A percentile compares a stretch with the other conserved stretches of the same genome.
Evolutionary conservation across 2,113 vertebrate genomes (phyloP).

Genomic region (Chelonoidis abingdonii): DNA sequence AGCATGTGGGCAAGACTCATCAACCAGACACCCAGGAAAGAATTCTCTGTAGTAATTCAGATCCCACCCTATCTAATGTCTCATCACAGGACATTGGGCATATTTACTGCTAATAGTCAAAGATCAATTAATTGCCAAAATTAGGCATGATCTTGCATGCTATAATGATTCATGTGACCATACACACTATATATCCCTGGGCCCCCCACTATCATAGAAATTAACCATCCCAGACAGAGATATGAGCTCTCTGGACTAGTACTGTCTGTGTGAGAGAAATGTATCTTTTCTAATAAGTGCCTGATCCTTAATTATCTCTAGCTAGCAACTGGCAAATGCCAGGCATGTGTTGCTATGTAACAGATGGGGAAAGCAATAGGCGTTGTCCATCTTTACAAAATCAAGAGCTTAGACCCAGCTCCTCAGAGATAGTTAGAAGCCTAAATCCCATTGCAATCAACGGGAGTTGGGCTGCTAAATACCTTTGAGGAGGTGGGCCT

Average conservation of each 20-base stretch:
- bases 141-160: background rate
- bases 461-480: background rate
- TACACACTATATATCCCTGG: background rate
- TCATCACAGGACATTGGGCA: too few relatives aligned
- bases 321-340: background rate
- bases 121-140: too few relatives aligned
- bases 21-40: too few relatives aligned
- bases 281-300: background rate
- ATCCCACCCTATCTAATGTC: too few relatives aligned
- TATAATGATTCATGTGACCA: background rate
- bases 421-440: background rate
- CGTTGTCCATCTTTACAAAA: background rate
- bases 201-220: fast-evolving
- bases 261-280: background rate
- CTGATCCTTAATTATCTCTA: background rate
- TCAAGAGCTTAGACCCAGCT: background rate
- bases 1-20: too few relatives aligned
- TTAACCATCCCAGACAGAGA: background rate
- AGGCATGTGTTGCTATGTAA: fast-evolving
- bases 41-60: too few relatives aligned
- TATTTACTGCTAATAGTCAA: too few relatives aligned
- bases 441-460: background rate
- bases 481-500: background rate
- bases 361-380: background rate
- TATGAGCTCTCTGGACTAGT: fast-evolving